phyloP scores from a whole-genome alignment of 2,797 vertebrate species.

The Podargus strigoides region DNA sequence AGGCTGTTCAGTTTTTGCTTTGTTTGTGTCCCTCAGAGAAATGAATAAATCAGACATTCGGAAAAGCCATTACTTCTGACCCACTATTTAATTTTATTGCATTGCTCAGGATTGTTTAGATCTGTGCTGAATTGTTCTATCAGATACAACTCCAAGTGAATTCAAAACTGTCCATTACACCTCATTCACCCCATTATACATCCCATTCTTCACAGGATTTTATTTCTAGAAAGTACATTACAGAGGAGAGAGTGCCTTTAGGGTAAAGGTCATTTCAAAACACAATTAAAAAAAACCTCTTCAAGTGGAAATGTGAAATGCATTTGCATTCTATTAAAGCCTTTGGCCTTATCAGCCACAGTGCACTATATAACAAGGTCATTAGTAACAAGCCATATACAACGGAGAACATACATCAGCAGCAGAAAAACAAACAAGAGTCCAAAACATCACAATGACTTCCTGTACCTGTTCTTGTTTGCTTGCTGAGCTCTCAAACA shows the following conservation, averaged over 20 bases:
- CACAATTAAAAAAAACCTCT: constrained; percentile 73
- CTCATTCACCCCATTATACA: background rate
- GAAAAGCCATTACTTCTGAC: background rate
- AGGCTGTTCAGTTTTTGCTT: background rate
- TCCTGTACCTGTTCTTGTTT: constrained; percentile 80
- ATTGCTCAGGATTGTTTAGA: background rate
- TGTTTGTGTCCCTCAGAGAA: background rate
- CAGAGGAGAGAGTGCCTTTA: constrained; percentile 29
- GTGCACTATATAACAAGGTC: constrained; percentile 68
- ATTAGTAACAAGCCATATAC: constrained; percentile 68
- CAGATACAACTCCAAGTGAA: background rate
- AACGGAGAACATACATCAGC: constrained; percentile 67
- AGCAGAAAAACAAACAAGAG: constrained; percentile 71
- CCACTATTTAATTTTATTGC: background rate
- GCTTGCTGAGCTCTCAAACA: constrained; percentile 78
- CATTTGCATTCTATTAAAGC: constrained; percentile 67
- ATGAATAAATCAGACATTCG: background rate
- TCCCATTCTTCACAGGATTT: constrained; percentile 44
- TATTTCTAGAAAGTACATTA: constrained; percentile 47
- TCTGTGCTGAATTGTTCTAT: background rate
- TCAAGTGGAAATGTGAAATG: constrained; percentile 69
- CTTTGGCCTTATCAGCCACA: constrained; percentile 67
- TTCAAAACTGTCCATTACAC: constrained; percentile 18
- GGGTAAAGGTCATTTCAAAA: constrained; percentile 66
- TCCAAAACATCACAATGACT: constrained; percentile 75